Base-by-base conservation (phyloP, 2,888 invertebrate species). In the Agelastica alni region DNA sequence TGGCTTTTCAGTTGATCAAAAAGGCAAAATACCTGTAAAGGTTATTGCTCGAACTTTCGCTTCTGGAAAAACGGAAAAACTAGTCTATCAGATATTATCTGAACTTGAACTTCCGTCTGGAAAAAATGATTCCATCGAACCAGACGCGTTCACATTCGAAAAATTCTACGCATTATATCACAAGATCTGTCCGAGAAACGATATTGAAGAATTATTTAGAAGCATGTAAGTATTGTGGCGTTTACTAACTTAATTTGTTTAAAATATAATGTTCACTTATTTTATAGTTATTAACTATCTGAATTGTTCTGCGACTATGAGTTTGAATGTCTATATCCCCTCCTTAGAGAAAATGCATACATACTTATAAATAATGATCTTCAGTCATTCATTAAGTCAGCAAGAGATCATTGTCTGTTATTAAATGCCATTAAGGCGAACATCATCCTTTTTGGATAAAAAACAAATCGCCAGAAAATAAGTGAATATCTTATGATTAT, bases 131-230 rank as follows among this genome's bases (percentile, higher is more conserved):
- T 91, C 90, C 31, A 95, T 99, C 79, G 96, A 97, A 70, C 90
- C 88, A 44, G 90, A 88, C 13, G 91, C 91, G 43, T 98, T 99
- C 75, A 98, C 97, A 0, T 99, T 98, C 74, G 98, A 99, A 66
- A 98, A 97, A 77, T 99, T 99, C 79, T 97, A 98, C 78, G 90
- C 93, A 45, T 82, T 99, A 7, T 99, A 99, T 77, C 97, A 97
- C 77, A 98, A 96, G 81, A 97, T 99, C 71, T 99, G 98, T 73
- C 99, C 99, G 2, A 85, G 99, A 68, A 96, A 96, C 70, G 99
- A 99, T 77, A 98, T 99, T 67, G 97, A 99, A 71, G 98, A 98
- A 74, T 81, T 99, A 18, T 99, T 98, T 75, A 87, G 93, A 74
- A 88, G 91, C 58, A 90, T 97, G 97, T 97, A 81, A 88, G 94